Evolutionary conservation across 37 sponge, comb jelly and placozoan genomes (phyloP).

Genomic region (Ianthella basta): DNA sequence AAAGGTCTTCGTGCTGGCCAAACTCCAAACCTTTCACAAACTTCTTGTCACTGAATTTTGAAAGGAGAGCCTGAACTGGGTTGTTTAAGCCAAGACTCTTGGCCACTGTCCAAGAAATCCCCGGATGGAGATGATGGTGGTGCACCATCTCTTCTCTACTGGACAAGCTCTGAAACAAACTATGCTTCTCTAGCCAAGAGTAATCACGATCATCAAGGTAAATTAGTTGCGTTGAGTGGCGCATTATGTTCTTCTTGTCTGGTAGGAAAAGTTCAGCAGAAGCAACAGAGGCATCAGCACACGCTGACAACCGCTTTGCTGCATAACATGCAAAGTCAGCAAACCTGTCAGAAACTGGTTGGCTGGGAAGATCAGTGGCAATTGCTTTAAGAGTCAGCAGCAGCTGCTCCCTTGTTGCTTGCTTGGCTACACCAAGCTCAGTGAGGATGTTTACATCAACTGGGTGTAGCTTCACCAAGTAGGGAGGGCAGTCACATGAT

Average conservation of each 20-base stretch:
- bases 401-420: neutral
- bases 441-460: slow-evolving; percentile 25
- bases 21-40: slow-evolving; percentile 60
- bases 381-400: neutral
- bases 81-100: slow-evolving; percentile 33
- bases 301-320: neutral
- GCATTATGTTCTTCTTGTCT: slow-evolving; percentile 49
- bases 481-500: slow-evolving; percentile 26
- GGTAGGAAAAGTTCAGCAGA: slow-evolving; percentile 37
- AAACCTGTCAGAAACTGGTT: neutral
- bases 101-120: slow-evolving; percentile 39
- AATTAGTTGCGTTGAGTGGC: slow-evolving; percentile 33
- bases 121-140: slow-evolving; percentile 18
- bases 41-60: slow-evolving; percentile 37
- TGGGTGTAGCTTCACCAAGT: slow-evolving; percentile 38
- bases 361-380: neutral
- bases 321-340: neutral
- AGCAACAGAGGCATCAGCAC: neutral
- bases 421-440: slow-evolving; percentile 33
- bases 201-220: slow-evolving; percentile 5
- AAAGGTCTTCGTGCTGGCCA: slow-evolving; percentile 82
- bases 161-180: neutral
- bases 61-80: slow-evolving; percentile 46
- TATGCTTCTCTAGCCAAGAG: slow-evolving; percentile 10
- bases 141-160: slow-evolving; percentile 1